A percentile compares a stretch with the other conserved stretches of the same genome.
phyloP scores from a whole-genome alignment of 2,888 invertebrate genomes.

The Timema cristinae region DNA sequence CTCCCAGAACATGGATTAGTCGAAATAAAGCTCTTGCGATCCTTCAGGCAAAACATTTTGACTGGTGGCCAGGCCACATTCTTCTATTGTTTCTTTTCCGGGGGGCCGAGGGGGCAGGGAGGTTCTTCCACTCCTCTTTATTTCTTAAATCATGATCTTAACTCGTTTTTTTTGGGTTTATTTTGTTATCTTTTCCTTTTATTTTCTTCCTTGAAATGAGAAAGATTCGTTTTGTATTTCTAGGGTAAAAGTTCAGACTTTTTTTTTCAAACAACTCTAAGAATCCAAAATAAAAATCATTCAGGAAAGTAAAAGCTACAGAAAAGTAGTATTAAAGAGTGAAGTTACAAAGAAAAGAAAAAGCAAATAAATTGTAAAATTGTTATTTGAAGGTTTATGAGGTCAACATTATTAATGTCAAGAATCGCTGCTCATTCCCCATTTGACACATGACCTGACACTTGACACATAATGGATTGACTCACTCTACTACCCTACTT shows the following conservation, averaged over 20 bases:
- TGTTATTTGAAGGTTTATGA: too few relatives aligned
- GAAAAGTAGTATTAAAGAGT: not conserved
- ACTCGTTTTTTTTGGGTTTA: constrained; percentile 5
- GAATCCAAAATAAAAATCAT: not conserved
- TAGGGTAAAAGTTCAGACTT: constrained; percentile 9
- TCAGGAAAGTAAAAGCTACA: not conserved
- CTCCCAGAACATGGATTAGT: constrained; percentile 18
- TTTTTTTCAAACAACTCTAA: constrained; percentile 6
- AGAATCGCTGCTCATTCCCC: too few relatives aligned
- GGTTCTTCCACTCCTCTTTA: constrained; percentile 5
- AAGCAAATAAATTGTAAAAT: too few relatives aligned
- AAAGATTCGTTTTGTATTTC: constrained; percentile 13
- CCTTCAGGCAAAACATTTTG: constrained; percentile 24
- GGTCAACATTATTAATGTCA: too few relatives aligned
- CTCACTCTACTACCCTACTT: too few relatives aligned
- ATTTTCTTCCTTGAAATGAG: constrained; percentile 3
- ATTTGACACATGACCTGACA: too few relatives aligned
- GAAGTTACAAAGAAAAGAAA: too few relatives aligned
- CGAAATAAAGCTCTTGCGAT: constrained; percentile 22
- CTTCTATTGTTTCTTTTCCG: constrained; percentile 12
- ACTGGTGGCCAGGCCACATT: constrained; percentile 22
- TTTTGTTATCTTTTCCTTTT: not conserved
- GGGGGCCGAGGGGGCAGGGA: too few relatives aligned
- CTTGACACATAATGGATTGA: too few relatives aligned
- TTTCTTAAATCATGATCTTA: not conserved